These are phyloP conservation scores for Catostomus latipinnis DNA, from an alignment of 2,797 vertebrate genomes.

Conservation along the genomic window DNA sequence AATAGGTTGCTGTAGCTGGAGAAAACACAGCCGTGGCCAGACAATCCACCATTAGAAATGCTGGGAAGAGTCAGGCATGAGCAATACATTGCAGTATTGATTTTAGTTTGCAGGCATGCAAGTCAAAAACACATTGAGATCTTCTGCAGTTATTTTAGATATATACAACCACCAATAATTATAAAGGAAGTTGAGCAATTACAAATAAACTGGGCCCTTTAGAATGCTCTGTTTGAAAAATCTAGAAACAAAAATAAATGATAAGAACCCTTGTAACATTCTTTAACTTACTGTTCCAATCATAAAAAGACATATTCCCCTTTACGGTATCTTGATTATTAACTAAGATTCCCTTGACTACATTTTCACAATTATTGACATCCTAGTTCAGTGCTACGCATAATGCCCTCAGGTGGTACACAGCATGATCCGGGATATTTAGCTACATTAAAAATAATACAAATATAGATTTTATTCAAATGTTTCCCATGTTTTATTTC, in stretches of 20 bases:
- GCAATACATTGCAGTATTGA: slow-evolving; percentile 48
- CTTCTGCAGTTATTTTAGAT: slow-evolving; percentile 27
- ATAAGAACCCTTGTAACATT: background rate
- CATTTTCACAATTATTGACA: background rate
- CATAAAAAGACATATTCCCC: background rate
- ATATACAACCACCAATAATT: slow-evolving; percentile 24
- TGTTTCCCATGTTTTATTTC: too few species aligned
- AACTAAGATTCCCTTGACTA: background rate
- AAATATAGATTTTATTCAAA: too few species aligned
- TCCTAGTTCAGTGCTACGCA: background rate
- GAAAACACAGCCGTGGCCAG: slow-evolving; percentile 23
- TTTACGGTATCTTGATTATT: background rate
- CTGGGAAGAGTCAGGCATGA: slow-evolving; percentile 38
- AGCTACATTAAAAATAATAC: too few species aligned
- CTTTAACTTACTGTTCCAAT: too few species aligned
- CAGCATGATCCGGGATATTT: too few species aligned
- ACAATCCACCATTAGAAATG: slow-evolving; percentile 40
- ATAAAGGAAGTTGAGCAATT: background rate
- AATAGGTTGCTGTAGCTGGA: background rate
- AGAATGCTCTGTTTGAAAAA: background rate
- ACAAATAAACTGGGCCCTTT: background rate
- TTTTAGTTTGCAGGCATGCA: slow-evolving; percentile 53
- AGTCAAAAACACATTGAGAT: slow-evolving; percentile 37
- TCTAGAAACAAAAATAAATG: background rate
- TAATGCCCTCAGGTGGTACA: too few species aligned